phyloP scores from a whole-genome alignment of 1,140 invertebrate species.

The Drosophila rhopaloa region DNA sequence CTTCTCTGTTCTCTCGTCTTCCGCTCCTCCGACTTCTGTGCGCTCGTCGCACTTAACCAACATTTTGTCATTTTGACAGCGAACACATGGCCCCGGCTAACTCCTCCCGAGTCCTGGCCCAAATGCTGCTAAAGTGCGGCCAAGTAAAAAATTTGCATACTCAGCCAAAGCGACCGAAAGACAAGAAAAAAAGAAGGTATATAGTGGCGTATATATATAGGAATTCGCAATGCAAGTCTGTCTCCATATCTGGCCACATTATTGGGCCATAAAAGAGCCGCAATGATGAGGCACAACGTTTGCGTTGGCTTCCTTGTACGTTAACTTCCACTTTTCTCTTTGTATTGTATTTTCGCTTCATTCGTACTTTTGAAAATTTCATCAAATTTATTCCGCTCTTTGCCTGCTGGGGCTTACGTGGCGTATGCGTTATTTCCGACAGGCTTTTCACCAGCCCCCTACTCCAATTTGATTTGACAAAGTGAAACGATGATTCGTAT shows the following conservation, averaged over 20 bases:
- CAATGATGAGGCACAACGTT: constrained; percentile 66
- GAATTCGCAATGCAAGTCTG: constrained; percentile 51
- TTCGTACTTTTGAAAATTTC: constrained; percentile 24
- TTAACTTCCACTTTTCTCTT: constrained; percentile 40
- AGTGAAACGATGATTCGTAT: constrained; percentile 46
- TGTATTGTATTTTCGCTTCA: constrained; percentile 6
- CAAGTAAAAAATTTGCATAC: constrained; percentile 78
- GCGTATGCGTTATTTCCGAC: constrained; percentile 34
- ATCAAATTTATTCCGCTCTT: constrained; percentile 18
- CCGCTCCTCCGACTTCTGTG: constrained; percentile 43
- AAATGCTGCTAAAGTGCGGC: constrained; percentile 61
- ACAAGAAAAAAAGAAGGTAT: constrained; percentile 1
- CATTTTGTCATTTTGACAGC: constrained; percentile 80
- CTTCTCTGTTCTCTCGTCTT: not conserved
- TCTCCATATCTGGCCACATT: constrained; percentile 45
- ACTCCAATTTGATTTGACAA: constrained; percentile 34
- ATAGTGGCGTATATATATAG: constrained; percentile 14
- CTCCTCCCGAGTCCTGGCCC: constrained; percentile 12
- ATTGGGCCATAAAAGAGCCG: constrained; percentile 67
- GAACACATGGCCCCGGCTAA: constrained; percentile 42
- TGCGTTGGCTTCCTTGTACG: constrained; percentile 5
- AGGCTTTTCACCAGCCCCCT: constrained; percentile 20
- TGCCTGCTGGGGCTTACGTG: constrained; percentile 34
- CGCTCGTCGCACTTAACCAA: constrained; percentile 64
- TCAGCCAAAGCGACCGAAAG: constrained; percentile 61